These are phyloP conservation scores for Cyclophora punctaria DNA, from an alignment of 2,888 invertebrate species.

Conservation along the genomic window DNA sequence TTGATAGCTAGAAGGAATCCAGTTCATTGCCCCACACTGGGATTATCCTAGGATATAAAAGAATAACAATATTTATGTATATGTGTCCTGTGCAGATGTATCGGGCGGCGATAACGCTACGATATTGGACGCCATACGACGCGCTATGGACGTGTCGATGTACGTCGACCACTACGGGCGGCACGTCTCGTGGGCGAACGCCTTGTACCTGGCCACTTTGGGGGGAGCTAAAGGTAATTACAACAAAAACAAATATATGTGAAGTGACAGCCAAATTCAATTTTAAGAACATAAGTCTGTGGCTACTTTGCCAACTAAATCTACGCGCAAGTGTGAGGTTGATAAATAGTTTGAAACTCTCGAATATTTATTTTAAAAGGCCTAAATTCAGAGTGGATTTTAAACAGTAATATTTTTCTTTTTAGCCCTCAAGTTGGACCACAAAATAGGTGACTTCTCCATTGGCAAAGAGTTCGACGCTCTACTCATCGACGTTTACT, in stretches of 20 bases:
- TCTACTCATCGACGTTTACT: slow-evolving; percentile 81
- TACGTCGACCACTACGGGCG: slow-evolving; percentile 60
- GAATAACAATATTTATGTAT: too few species aligned
- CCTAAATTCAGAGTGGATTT: too few species aligned
- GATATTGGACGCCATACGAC: slow-evolving; percentile 83
- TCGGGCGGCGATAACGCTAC: slow-evolving; percentile 87
- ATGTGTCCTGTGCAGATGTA: slow-evolving; percentile 76
- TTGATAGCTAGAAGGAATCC: too few species aligned
- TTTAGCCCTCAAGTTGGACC: slow-evolving; percentile 83
- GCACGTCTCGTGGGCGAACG: slow-evolving; percentile 77
- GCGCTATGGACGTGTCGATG: slow-evolving; percentile 83
- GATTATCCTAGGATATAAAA: too few species aligned
- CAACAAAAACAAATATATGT: too few species aligned
- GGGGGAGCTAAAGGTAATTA: slow-evolving; percentile 86
- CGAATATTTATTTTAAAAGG: too few species aligned
- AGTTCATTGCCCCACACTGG: too few species aligned
- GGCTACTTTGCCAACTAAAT: too few species aligned
- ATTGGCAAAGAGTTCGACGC: slow-evolving; percentile 92
- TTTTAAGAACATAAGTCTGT: too few species aligned
- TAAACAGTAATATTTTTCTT: slow-evolving; percentile 7
- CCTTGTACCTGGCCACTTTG: slow-evolving; percentile 88
- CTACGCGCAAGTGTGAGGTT: too few species aligned
- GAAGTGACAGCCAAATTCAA: too few species aligned
- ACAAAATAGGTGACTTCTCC: slow-evolving; percentile 85
- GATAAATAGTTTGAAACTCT: too few species aligned